Evolutionary conservation across 2,797 vertebrate genomes (phyloP).

Genomic region (Channa striata): DNA sequence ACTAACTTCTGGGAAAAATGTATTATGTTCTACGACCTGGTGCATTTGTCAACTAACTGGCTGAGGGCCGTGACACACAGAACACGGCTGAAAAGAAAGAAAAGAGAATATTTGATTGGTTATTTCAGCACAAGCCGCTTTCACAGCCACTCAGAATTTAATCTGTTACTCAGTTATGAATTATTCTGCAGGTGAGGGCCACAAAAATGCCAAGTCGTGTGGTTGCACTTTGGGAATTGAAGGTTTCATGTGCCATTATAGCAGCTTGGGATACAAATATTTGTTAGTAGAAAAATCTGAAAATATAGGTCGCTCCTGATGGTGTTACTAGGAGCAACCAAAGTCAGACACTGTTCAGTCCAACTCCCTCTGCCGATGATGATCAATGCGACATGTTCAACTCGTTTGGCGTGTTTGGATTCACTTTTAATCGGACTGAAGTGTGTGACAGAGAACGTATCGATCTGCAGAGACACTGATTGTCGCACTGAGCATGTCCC

Average conservation of each 20-base stretch:
- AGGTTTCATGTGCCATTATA: not conserved
- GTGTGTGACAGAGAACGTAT: not conserved
- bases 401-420: not conserved
- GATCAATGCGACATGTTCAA: not conserved
- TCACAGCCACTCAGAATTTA: not conserved
- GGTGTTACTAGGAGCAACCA: not conserved
- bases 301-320: not conserved
- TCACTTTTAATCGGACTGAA: not conserved
- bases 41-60: conserved; percentile 26
- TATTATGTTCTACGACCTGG: conserved; percentile 1
- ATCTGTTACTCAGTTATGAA: not conserved
- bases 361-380: not conserved
- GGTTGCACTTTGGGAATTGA: not conserved
- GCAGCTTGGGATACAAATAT: not conserved
- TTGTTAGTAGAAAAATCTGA: not conserved
- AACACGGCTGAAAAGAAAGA: conserved; percentile 10
- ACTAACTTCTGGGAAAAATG: conserved; percentile 11
- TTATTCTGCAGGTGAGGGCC: not conserved
- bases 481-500: not conserved
- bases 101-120: conserved; percentile 8
- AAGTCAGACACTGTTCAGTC: not conserved
- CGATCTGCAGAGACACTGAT: not conserved
- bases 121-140: conserved; percentile 4
- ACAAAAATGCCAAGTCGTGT: not conserved
- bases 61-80: conserved; percentile 14